These are phyloP conservation scores for Mixornis gularis DNA, from an alignment of 2,113 vertebrate genomes.

Conservation along the genomic window DNA sequence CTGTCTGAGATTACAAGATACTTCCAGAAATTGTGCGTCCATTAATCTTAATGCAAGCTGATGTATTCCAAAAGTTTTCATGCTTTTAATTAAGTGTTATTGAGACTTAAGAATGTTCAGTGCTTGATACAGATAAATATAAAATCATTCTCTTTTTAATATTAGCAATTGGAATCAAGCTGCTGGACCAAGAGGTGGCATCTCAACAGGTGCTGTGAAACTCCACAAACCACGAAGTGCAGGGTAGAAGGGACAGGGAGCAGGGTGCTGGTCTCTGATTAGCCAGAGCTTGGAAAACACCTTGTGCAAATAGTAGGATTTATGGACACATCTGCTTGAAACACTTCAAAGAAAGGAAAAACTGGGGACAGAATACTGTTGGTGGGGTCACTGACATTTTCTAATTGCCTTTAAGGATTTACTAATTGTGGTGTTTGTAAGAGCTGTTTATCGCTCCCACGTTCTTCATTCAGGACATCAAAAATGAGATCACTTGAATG, in stretches of 20 bases:
- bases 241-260: not conserved
- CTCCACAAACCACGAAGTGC: not conserved
- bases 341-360: not conserved
- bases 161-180: not conserved
- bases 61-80: not conserved
- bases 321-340: not conserved
- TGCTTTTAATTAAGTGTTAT: not conserved
- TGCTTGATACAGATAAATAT: not conserved
- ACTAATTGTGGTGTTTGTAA: not conserved
- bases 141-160: not conserved
- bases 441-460: not conserved
- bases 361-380: not conserved
- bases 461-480: not conserved
- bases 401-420: not conserved
- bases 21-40: not conserved
- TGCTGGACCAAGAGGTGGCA: not conserved
- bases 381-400: not conserved
- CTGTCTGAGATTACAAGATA: not conserved
- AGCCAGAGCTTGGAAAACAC: not conserved
- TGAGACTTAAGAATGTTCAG: not conserved
- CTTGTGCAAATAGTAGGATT: not conserved
- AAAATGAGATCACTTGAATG: not conserved
- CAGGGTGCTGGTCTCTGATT: not conserved
- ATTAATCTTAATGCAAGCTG: not conserved
- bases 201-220: not conserved